phyloP scores from a whole-genome alignment of 2,888 invertebrate species.

The Oligia strigilis region DNA sequence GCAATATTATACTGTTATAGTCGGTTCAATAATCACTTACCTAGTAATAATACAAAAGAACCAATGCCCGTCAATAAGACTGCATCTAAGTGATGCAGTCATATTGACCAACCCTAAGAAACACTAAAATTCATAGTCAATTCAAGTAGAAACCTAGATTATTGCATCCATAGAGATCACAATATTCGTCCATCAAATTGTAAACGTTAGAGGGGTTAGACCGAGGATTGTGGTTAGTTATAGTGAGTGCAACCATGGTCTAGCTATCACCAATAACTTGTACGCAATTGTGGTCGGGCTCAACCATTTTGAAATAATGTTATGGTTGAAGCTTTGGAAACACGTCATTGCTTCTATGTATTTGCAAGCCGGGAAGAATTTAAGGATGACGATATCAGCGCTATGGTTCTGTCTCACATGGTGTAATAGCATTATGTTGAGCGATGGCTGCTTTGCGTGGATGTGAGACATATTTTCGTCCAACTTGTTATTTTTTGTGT shows the following conservation, averaged over 20 bases:
- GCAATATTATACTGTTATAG: background rate
- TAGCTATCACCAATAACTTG: constrained; percentile 44
- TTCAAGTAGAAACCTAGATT: background rate
- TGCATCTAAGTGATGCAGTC: background rate
- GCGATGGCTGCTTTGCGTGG: background rate
- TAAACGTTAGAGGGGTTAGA: background rate
- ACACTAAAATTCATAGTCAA: background rate
- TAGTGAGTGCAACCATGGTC: constrained; percentile 16
- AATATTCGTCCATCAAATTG: constrained; percentile 13
- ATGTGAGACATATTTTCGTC: background rate
- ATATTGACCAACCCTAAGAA: background rate
- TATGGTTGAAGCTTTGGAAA: constrained; percentile 8
- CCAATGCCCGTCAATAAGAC: background rate
- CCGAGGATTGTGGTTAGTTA: constrained; percentile 41
- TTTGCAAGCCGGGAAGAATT: background rate
- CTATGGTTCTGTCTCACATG: background rate
- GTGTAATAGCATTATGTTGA: background rate
- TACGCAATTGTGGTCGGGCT: constrained; percentile 34
- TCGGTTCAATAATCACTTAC: background rate
- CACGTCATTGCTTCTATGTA: background rate
- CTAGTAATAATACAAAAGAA: background rate
- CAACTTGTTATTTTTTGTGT: background rate
- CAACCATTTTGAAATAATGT: constrained; percentile 11
- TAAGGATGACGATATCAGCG: background rate
- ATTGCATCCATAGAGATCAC: constrained; percentile 1